Evolutionary conservation across 1,140 invertebrate genomes (phyloP), one percentile per base, ranked within the genome.

Genomic region (Schlechtendalia chinensis): DNA sequence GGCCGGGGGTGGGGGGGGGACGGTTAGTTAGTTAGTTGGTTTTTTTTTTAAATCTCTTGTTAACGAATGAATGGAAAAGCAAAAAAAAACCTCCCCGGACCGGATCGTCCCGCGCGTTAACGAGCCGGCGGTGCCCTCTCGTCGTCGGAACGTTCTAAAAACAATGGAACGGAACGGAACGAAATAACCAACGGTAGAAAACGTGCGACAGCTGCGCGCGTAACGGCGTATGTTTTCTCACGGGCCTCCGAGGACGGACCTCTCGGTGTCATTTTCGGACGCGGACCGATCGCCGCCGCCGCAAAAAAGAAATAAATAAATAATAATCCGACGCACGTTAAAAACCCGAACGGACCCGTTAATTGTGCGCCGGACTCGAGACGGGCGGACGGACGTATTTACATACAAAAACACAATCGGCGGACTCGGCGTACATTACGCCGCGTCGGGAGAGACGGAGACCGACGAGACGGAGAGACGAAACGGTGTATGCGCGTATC

Each of bases 381-480:
- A 79, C 58, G 58, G 16, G 63, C 29, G 71, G n/a, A 14, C 47
- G 39, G 3, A 29, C 59, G n/a, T 32, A 79, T 79, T 79, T 79
- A 79, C 75, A 79, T 79, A 79, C 75, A 79, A 79, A 79, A 79
- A 45, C 75, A 79, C 75, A 79, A 79, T 79, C 75, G 75, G 69
- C 75, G 75, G 69, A 53, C 47, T 53, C 29, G 24, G 29, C n/a
- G n/a, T n/a, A n/a, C n/a, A n/a, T n/a, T n/a, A n/a, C n/a, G n/a
- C n/a, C n/a, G n/a, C n/a, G n/a, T n/a, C n/a, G n/a, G 8, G 8
- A 39, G 32, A 39, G 8, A 39, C 16, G 16, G 24, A 16, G 45
- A 69, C 22, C n/a, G 63, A 17, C 22, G 32, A 14, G 12, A 39
- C 63, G n/a, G n/a, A 22, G 45, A 50, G n/a, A n/a, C n/a, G n/a